A percentile compares a stretch with the other conserved stretches of the same genome.
phyloP scores from a whole-genome alignment of 1,140 invertebrate species.

The Cherax quadricarinatus region DNA sequence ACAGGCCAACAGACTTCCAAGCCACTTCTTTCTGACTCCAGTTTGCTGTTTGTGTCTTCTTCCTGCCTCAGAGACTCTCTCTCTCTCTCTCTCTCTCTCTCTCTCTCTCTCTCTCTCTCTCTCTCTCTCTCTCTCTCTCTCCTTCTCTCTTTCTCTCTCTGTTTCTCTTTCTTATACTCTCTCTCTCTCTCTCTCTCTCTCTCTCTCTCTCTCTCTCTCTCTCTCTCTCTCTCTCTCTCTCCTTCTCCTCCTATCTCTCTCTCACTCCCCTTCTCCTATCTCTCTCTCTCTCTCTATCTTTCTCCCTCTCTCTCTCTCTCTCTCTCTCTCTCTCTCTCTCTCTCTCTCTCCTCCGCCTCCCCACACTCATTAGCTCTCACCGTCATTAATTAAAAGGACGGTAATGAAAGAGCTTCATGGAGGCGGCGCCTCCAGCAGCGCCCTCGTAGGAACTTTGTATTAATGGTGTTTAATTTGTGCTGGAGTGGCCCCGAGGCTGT shows the following conservation, averaged over 20 bases:
- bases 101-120: constrained; percentile 16
- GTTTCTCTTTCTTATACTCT: background rate
- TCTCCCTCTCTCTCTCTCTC: background rate
- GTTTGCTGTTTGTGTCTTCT: no score
- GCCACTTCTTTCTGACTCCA: no score
- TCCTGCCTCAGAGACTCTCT: no score
- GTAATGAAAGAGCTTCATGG: constrained; percentile 50
- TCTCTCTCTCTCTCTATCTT: background rate
- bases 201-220: background rate
- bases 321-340: background rate
- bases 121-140: constrained; percentile 2
- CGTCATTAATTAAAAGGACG: constrained; percentile 53
- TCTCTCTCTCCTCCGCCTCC: background rate
- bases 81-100: no score
- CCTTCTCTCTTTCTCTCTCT: constrained; percentile 18
- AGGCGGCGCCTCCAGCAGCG: background rate
- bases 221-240: constrained; percentile 15
- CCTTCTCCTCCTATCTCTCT: background rate
- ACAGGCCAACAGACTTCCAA: no score
- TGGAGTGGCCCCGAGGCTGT: constrained; percentile 20
- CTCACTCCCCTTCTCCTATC: constrained; percentile 17
- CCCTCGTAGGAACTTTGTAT: constrained; percentile 40
- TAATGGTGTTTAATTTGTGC: constrained; percentile 56
- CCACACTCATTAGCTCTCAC: constrained; percentile 44
- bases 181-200: background rate